Conservation (phyloP, 2,888 invertebrate species). For the Stramonita haemastoma region DNA sequence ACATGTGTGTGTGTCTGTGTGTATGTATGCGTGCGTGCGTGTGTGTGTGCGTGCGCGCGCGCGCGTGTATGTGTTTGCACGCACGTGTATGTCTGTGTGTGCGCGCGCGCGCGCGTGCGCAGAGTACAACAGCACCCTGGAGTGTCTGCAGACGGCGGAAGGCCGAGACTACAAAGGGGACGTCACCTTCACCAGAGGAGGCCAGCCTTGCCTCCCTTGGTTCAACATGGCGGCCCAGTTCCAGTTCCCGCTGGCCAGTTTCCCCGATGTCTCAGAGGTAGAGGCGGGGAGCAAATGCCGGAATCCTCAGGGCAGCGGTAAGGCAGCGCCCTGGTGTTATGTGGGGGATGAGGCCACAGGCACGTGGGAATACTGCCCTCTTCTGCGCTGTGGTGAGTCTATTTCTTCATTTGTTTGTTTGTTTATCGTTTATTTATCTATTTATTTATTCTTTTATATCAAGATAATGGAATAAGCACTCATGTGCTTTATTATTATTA, state of each 20-base stretch:
- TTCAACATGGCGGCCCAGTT: not conserved
- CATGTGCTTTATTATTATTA: no score
- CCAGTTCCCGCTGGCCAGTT: not conserved
- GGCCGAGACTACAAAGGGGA: slow-evolving; percentile 41
- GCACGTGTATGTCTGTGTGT: not conserved
- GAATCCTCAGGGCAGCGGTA: not conserved
- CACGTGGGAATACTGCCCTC: slow-evolving; percentile 1
- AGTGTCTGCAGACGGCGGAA: slow-evolving; percentile 26
- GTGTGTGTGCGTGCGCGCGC: not conserved
- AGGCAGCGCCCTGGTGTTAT: slow-evolving; percentile 30
- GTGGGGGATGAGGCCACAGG: not conserved
- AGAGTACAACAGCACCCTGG: slow-evolving; percentile 26
- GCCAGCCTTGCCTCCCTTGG: slow-evolving; percentile 37
- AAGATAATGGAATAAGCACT: no score
- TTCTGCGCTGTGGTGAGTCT: not conserved
- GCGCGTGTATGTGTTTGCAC: not conserved
- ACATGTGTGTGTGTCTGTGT: not conserved
- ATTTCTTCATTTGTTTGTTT: no score
- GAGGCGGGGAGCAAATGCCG: slow-evolving; percentile 31
- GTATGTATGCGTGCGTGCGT: not conserved
- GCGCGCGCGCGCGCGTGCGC: no score
- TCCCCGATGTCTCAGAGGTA: slow-evolving; percentile 6
- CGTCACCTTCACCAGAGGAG: slow-evolving; percentile 27
- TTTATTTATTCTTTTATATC: no score
- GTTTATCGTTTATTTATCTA: no score